Percentiles rank a stretch among this genome's conserved stretches.
Conservation (phyloP, 2,113 vertebrate genomes). For the Pangasianodon hypophthalmus region DNA sequence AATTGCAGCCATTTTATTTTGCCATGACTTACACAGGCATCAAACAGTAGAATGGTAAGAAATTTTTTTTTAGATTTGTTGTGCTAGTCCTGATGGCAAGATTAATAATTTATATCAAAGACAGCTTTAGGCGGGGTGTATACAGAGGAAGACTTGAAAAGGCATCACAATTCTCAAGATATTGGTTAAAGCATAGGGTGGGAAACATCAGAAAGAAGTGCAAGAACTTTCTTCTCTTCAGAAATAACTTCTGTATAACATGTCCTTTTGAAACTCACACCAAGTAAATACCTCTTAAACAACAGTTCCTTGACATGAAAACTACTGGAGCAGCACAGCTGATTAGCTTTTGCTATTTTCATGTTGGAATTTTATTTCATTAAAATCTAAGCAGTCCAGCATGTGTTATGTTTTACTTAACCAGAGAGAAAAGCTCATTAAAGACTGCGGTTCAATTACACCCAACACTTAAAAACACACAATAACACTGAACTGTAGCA, state of each 20-base stretch:
- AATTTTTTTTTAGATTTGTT: slow-evolving; percentile 36
- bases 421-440: slow-evolving; percentile 35
- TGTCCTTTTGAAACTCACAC: slow-evolving; percentile 30
- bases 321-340: neutral
- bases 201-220: slow-evolving; percentile 9
- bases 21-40: neutral
- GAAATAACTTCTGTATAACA: slow-evolving; percentile 12
- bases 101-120: slow-evolving; percentile 44
- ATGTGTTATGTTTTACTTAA: neutral
- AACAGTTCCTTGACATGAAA: neutral
- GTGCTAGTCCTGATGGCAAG: slow-evolving; percentile 16
- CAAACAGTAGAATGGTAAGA: slow-evolving; percentile 27
- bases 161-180: slow-evolving; percentile 43
- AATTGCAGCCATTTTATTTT: neutral
- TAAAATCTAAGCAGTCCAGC: neutral
- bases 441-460: slow-evolving; percentile 23
- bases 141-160: slow-evolving; percentile 47
- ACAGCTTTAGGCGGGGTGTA: slow-evolving; percentile 41
- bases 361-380: slow-evolving; percentile 6
- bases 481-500: neutral
- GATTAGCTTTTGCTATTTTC: neutral
- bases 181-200: neutral
- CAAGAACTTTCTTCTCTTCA: slow-evolving; percentile 40
- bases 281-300: slow-evolving; percentile 25
- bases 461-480: slow-evolving; percentile 33